Base-by-base conservation (phyloP, 1,140 invertebrate species). In the Saccostrea glomerata region DNA sequence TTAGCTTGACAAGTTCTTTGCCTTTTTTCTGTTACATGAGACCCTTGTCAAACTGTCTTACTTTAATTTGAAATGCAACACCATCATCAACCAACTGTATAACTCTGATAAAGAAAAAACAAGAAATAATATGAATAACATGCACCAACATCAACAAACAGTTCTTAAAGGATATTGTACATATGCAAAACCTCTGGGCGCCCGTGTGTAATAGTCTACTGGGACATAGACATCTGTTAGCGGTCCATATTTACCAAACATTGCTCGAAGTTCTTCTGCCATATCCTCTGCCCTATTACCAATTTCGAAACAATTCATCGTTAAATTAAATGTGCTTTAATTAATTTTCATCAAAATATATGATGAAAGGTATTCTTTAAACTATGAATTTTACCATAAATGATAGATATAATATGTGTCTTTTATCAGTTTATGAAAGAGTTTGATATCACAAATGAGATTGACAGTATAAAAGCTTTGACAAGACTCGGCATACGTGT, bases 161-260 rank as follows among this genome's bases (percentile, higher is more conserved):
- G 20, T 11, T 84, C 17, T 55, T 63, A 88, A 94, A 94, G 93
- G 94, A 94, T 95, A 96, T 95, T 96, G 95, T 85, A 96, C 93
- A 89, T 96, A 96, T 73, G 95, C 94, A 94, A 96, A 96, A 70
- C 96, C 96, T 90, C 95, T 91, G 2, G 94, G 92, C 87, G 93
- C 90, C 77, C 95, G 91, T 15, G 94, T 95, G 90, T 95, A 95
- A 91, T 95, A 96, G 92, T 96, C 95, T 86, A 95, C 86, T 56
- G 96, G 96, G 66, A 96, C 94, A 89, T 96, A 96, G 17, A 96
- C 95, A 94, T 96, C 96, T 86, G 92, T 93, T 66, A 96, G 91
- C 23, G 93, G 94, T 36, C 96, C 96, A 93, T 96, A 96, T 93
- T 96, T 95, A 54, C 93, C 94, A 93, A 96, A 96, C 85, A 95